Base-by-base conservation (phyloP, 2,113 vertebrate genomes). In the Amia ocellicauda region DNA sequence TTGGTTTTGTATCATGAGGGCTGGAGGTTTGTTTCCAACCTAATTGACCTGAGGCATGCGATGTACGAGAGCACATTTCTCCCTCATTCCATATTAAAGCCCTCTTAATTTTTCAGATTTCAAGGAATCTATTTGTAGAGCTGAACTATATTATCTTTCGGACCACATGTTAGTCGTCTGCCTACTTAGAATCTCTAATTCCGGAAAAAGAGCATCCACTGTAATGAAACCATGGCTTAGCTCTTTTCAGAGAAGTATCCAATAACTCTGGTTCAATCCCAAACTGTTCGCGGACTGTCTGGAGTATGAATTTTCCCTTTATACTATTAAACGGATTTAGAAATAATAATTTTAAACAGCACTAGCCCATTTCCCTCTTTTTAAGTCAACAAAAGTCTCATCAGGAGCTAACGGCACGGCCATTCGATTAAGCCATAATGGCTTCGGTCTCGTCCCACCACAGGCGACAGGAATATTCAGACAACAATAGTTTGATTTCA, bases 141-240 rank as follows among this genome's bases (percentile, higher is more conserved):
- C 52, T 14, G 4, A 62, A 62, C 40, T 52, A 9, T 14, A 62
- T 52, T 58, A 50, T 51, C 55, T 65, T 50, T 49, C 26, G 19
- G 28, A 40, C 55, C 22, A 36, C 16, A 50, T 49, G 26, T 19
- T 50, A n/a, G 7, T 58, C 20, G 16, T 50, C 43, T 58, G 43
- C 43, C 54, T 57, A 57, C 54, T 50, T 17, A 24, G 10, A 50
- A 31, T 57, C 27, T 27, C 20, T 40, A 27, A 19, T 20, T 28
- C 42, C 62, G 31, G 49, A 43, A 47, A 16, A 65, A 40, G 28
- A 22, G 22, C 55, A 58, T 65, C 55, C 28, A 17, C 53, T 7
- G 10, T 58, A 65, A 40, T 50, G 28, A 40, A 65, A 65, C 54
- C 28, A 45, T 10, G 5, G 60, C 28, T 62, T 62, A 40, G 47